Base-by-base conservation (phyloP, 2,888 invertebrate genomes). In the Cancer borealis region DNA sequence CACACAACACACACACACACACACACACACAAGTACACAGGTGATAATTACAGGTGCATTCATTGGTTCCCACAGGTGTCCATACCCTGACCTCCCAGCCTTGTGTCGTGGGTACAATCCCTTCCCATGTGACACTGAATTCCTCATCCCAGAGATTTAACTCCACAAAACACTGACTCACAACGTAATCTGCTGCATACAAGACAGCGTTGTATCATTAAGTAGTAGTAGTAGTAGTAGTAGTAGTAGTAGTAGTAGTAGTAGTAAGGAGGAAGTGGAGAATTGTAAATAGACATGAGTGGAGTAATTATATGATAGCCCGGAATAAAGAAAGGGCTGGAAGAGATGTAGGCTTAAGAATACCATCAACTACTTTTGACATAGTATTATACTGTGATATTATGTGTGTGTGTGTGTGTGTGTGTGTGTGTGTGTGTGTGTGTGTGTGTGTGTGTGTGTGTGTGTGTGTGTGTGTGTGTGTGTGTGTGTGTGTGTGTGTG, bases 331-430 rank as follows among this genome's bases (percentile, higher is more conserved):
- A 10, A 30, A 14, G 39, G 17, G 39, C 4, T 39, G 39, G 30
- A 79, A 26, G 54, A 54, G 0, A 21, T 17, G 14, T 30, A 14
- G 84, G 10, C 8, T 73, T 73, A 26, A n/a, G 17, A 73, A 17
- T 26, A 73, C 21, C 73, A 21, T 26, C 21, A n/a, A n/a, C 73
- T 73, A 8, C 73, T 73, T 26, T 4, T 73, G 73, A n/a, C 26
- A 26, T 73, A 26, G 73, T 73, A 73, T 73, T 73, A 73, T 73
- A 26, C 73, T 73, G 73, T 73, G 73, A 73, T 73, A 73, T 73
- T 21, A 17, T 21, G 21, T 60, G 21, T 60, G 0, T 21, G 21
- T 73, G n/a, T n/a, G n/a, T 73, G n/a, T n/a, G 26, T 73, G 60
- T 66, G 60, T 66, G 60, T 66, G 60, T 66, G 60, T 66, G 60